Percentiles rank a stretch among this genome's conserved stretches.
These are phyloP conservation scores for Herpetotheres cachinnans DNA, from an alignment of 2,113 vertebrate species.

Conservation along the genomic window DNA sequence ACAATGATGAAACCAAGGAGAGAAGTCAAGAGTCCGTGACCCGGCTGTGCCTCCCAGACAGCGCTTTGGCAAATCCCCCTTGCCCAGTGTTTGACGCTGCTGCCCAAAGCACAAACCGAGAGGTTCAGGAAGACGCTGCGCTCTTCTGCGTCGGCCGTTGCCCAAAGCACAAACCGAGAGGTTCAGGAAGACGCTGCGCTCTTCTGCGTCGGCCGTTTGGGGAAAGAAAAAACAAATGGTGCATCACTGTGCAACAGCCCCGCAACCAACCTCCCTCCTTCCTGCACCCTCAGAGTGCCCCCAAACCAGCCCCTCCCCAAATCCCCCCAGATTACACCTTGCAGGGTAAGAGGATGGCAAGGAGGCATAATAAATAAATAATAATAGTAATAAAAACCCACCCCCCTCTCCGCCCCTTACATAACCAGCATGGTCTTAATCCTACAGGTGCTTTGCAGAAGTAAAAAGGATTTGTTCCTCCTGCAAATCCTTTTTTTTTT, in stretches of 20 bases:
- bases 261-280: not conserved
- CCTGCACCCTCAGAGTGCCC: not conserved
- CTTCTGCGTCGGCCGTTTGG: not conserved
- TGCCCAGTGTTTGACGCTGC: not conserved
- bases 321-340: rapidly evolving
- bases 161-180: no score
- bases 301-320: not conserved
- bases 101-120: not conserved
- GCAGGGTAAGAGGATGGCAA: not conserved
- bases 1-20: not conserved
- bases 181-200: not conserved
- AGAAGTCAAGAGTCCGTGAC: not conserved
- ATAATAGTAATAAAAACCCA: not conserved
- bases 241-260: not conserved
- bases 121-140: not conserved
- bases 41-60: not conserved
- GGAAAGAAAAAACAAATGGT: not conserved
- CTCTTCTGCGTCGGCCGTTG: not conserved
- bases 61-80: not conserved
- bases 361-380: not conserved
- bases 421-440: conserved; percentile 31
- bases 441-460: conserved; percentile 20
- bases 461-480: conserved; percentile 23
- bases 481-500: not conserved
- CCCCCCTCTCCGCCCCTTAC: not conserved